Evolutionary conservation across 2,888 invertebrate genomes (phyloP), one percentile per base, ranked within the genome.

Genomic region (Phoronis australis): DNA sequence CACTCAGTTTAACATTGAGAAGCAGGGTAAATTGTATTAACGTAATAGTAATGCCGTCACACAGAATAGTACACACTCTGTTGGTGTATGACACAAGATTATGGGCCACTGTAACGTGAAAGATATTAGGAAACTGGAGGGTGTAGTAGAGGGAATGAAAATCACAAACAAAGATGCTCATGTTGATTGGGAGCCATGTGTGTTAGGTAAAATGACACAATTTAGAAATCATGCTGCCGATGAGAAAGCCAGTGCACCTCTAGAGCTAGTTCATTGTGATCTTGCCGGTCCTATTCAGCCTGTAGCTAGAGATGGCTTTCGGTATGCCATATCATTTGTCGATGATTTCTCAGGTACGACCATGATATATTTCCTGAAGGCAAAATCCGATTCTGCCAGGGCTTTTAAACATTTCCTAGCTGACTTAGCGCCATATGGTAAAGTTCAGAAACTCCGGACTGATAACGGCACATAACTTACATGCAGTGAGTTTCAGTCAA

Each of bases 31-130:
- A 40, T 31, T 55, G 22, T 57, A 55, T 26, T 55, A 40, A 27
- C 38, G 49, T 22, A 50, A 55, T 25, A 35, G 15, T 23, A 9
- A 5, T n/a, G 15, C 37, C 21, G 6, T 15, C 6, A 20, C 38
- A 3, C 41, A 42, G 3, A 42, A 37, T 24, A 22, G 4, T 15
- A 37, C 23, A 12, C 41, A 48, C 12, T 23, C 46, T 3, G 25
- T 42, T 3, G 22, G 44, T 20, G 45, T 45, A 24, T 50, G 47
- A 52, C 47, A 56, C 43, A 38, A 45, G 45, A 53, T 47, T 18
- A 21, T 54, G 21, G 56, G 56, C n/a, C 54, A 56, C 31, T 56
- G 52, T 41, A 54, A 56, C 45, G 31, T 47, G n/a, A 27, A 45
- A 27, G 53, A 48, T 38, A 41, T 55, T 35, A 12, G 44, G 18